Base-by-base conservation (phyloP, 2,797 vertebrate species). In the Craterocephalus amniculus region DNA sequence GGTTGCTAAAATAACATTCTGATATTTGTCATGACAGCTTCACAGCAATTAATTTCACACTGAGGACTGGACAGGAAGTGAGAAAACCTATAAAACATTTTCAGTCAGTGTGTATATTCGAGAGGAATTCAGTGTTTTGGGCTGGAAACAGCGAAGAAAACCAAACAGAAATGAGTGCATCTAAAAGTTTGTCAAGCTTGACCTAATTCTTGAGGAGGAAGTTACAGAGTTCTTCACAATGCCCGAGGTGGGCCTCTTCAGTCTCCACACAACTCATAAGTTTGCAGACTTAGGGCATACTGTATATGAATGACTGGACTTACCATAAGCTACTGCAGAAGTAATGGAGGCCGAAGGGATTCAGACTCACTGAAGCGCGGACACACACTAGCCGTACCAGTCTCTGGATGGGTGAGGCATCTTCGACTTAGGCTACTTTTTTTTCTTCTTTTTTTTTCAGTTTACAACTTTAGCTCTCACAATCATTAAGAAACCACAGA, bases 331-430 rank as follows among this genome's bases (percentile, higher is more conserved):
- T 70, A 81, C 69, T 32, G 81, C 59, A 80, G 65, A 74, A 67
- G 59, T 88, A 86, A 87, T 87, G 85, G 70, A 89, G 71, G 54
- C 86, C 79, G 8, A 85, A 86, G 79, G 81, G 84, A 89, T 78
- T 80, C 75, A 16, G 88, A 85, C 55, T 91, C 89, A 80, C 54
- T 91, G 83, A 86, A 92, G 83, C 83, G 80, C 75, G 89, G 85
- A 75, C 84, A 65, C 75, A 74, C 72, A 83, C 77, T 87, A 74
- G 62, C 60, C 76, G 78, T 57, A 51, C 26, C 34, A n/a, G 67
- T 83, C 80, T 77, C 60, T 40, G 63, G 69, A 67, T 60, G 75
- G 66, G 57, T 70, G 63, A 62, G 72, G 24, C 59, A 40, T 76
- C 70, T 68, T 26, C 45, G 62, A 71, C 67, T 66, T 73, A 64